Evolutionary conservation across 2,797 vertebrate genomes (phyloP).

Genomic region (Ataeniobius toweri): DNA sequence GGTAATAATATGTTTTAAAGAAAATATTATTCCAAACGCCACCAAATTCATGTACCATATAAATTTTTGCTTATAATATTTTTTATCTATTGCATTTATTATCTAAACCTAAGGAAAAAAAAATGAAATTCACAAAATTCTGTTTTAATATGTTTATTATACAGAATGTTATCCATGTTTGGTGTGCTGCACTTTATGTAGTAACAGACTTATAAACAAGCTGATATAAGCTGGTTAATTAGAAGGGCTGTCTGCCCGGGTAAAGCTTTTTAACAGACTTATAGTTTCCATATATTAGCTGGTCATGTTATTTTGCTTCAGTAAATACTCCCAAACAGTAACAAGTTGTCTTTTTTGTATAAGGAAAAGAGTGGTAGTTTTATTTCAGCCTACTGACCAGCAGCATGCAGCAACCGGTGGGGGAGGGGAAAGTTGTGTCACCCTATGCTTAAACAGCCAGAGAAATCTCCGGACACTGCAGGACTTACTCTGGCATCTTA

Average conservation of each 20-base stretch:
- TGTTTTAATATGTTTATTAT: too few relatives aligned
- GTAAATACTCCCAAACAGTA: too few relatives aligned
- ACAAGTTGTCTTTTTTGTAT: background rate
- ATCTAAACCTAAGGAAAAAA: too few relatives aligned
- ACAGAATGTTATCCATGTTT: too few relatives aligned
- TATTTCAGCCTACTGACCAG: background rate
- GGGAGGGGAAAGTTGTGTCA: background rate
- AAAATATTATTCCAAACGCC: background rate
- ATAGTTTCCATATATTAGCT: background rate
- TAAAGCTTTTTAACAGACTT: background rate
- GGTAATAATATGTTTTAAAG: too few relatives aligned
- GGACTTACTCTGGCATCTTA: too few relatives aligned
- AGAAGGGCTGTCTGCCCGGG: background rate
- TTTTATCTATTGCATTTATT: too few relatives aligned
- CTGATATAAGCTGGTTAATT: background rate
- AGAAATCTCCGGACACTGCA: too few relatives aligned
- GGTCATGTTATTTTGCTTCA: background rate
- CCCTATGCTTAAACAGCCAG: too few relatives aligned
- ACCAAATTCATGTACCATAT: background rate
- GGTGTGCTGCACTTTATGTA: background rate
- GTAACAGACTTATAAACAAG: background rate
- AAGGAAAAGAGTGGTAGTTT: background rate
- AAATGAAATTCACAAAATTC: too few relatives aligned
- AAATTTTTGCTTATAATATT: too few relatives aligned
- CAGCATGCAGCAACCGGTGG: background rate